These are phyloP conservation scores for Ditylenchus dipsaci DNA, from an alignment of 1,140 invertebrate genomes.

Conservation along the genomic window DNA sequence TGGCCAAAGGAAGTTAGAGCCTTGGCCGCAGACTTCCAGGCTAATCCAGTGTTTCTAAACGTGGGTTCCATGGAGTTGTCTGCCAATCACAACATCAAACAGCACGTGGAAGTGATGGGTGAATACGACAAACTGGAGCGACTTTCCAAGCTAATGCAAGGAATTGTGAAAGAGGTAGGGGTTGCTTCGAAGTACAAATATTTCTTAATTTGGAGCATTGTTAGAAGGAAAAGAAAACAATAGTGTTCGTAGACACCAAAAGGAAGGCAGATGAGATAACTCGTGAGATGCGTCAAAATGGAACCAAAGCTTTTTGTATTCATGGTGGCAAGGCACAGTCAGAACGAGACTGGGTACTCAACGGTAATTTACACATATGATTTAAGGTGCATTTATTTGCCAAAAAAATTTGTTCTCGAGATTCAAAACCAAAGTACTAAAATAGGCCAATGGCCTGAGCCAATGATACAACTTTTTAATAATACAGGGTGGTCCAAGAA, in stretches of 20 bases:
- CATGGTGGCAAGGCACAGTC: conserved; percentile 90
- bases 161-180: background rate
- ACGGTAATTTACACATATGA: conserved; percentile 8
- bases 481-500: no score
- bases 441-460: no score
- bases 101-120: conserved; percentile 52
- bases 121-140: conserved; percentile 40
- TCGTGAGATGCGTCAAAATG: conserved; percentile 81
- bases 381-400: no score
- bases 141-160: background rate
- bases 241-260: conserved; percentile 97
- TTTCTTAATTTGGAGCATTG: conserved; percentile 3
- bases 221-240: conserved; percentile 46
- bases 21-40: conserved; percentile 87
- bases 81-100: conserved; percentile 91
- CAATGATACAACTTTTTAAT: no score
- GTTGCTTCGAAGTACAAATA: background rate
- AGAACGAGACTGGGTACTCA: conserved; percentile 65
- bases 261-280: conserved; percentile 90
- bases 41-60: conserved; percentile 84
- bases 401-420: no score
- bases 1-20: conserved; percentile 94
- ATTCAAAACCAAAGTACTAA: no score
- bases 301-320: conserved; percentile 72
- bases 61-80: conserved; percentile 84